Evolutionary conservation across 2,888 invertebrate genomes (phyloP), one percentile per base, ranked within the genome.

Genomic region (Clusia tigrina): DNA sequence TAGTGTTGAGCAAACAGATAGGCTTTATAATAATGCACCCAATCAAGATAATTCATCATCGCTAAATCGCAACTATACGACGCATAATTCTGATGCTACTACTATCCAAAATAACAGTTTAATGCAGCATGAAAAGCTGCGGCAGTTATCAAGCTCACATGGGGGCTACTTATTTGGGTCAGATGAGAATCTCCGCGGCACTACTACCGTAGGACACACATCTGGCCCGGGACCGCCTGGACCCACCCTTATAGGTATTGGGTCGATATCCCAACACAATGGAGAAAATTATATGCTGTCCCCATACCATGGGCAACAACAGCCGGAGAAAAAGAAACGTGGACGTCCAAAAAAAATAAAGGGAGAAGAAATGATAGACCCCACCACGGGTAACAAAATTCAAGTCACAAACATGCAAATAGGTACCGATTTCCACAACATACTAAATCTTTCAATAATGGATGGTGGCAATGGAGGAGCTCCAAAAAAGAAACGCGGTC

Each of bases 401-500:
- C 5, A 63, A 56, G 32, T 68, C 69, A 25, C 67, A 72, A 25
- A 69, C 3, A 3, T 71, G 87, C 87, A 55, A 89, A 88, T 65
- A 87, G 37, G 48, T 80, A 86, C 37, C 85, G 88, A 76, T 48
- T 76, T 76, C 20, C 74, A 74, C 42, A 79, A 79, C 32, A 78
- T 81, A 48, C 68, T 81, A 12, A 81, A 81, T 65, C 63, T 81
- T 6, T 80, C 80, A 0, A 70, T 80, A 62, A 73, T 78, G 52
- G 63, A 67, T 26, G 62, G 60, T 9, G 65, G 85, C 76, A 86
- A 85, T 67, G 55, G 56, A 3, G 73, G 68, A 32, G 59, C 52
- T 17, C 90, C 92, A 67, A 94, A 94, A 85, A 95, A 95, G 84
- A 94, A 95, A 79, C 85, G 95, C 24, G 94, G 95, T 20, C 87